phyloP scores from a whole-genome alignment of 2,888 invertebrate species.

The Trachelus tabidus region DNA sequence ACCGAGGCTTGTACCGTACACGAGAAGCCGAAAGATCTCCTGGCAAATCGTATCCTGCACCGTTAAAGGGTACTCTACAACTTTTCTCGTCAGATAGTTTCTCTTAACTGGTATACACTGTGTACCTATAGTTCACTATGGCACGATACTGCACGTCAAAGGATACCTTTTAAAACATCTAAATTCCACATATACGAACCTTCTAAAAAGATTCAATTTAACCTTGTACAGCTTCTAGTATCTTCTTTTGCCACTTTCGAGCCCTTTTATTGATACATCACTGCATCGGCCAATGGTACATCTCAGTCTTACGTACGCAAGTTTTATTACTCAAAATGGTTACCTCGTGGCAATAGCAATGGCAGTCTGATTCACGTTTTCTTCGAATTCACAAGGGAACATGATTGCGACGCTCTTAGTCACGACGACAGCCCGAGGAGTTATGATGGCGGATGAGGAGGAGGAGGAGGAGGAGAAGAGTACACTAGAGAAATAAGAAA shows the following conservation, averaged over 20 bases:
- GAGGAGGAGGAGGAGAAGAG: neutral
- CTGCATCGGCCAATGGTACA: too few species aligned
- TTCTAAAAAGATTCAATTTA: neutral
- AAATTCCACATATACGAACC: neutral
- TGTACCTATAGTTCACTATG: neutral
- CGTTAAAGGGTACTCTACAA: neutral
- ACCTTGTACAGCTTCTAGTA: neutral
- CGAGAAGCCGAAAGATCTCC: neutral
- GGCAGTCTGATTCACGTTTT: neutral
- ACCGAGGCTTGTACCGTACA: neutral
- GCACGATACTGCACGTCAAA: neutral
- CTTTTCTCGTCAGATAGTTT: neutral
- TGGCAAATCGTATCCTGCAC: neutral
- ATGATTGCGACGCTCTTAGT: too few species aligned
- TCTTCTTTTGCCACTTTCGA: neutral
- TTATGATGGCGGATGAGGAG: too few species aligned
- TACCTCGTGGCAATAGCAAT: neutral
- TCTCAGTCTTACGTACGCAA: neutral
- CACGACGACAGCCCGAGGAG: neutral
- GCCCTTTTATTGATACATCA: neutral
- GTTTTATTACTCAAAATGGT: neutral
- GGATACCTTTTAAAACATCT: neutral
- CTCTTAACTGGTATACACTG: neutral
- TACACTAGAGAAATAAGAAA: neutral
- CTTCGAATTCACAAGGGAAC: too few species aligned